Conservation (phyloP, 2,888 invertebrate genomes). For the Eurytoma adleriae region DNA sequence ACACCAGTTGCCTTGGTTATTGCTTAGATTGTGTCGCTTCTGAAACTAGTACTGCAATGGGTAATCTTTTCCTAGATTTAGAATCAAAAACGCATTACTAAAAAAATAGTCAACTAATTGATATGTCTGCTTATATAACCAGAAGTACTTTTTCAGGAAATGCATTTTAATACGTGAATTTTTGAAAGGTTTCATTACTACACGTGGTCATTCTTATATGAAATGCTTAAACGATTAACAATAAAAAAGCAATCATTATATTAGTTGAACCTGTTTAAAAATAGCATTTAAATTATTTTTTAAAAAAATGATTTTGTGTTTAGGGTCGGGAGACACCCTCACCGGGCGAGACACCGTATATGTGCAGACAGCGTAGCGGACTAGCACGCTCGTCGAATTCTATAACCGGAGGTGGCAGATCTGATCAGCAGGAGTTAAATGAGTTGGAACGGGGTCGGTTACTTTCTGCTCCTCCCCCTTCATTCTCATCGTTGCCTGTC, state of each 20-base stretch:
- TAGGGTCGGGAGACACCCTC: conserved; percentile 84
- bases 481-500: conserved; percentile 55
- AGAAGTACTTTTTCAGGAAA: too few species aligned
- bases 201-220: too few species aligned
- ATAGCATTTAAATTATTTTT: too few species aligned
- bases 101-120: too few species aligned
- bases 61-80: conserved; percentile 20
- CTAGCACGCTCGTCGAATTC: conserved; percentile 76
- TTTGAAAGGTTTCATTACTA: too few species aligned
- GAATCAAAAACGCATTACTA: not conserved
- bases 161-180: too few species aligned
- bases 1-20: conserved; percentile 66
- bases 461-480: conserved; percentile 65
- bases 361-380: conserved; percentile 88
- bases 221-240: too few species aligned
- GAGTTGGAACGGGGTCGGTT: conserved; percentile 75
- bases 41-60: conserved; percentile 63
- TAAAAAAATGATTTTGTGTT: too few species aligned
- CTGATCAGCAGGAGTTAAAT: conserved; percentile 73
- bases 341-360: conserved; percentile 87
- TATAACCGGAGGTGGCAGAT: conserved; percentile 31
- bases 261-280: too few species aligned
- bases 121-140: too few species aligned
- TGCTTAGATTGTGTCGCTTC: conserved; percentile 68
- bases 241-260: too few species aligned